Evolutionary conservation across 30 jellyfish, hydroid and myxozoan genomes (phyloP).

Genomic region (Turritopsis dohrnii): DNA sequence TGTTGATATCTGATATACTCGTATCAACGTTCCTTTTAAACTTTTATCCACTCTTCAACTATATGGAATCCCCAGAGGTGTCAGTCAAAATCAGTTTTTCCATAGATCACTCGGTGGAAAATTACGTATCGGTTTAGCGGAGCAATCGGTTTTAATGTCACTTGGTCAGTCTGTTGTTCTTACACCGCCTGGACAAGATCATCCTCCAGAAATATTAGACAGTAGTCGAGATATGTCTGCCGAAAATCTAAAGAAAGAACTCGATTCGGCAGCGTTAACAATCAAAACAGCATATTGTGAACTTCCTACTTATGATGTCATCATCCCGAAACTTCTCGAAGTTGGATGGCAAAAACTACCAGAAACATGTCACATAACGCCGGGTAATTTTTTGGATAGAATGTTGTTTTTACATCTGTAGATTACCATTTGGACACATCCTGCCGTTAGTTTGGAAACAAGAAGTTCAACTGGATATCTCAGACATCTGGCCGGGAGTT

Average conservation of each 20-base stretch:
- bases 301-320: constrained; percentile 73
- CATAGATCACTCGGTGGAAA: constrained; percentile 85
- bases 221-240: constrained; percentile 16
- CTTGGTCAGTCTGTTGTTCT: constrained; percentile 78
- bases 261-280: constrained; percentile 81
- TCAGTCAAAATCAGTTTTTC: not conserved
- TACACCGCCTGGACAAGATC: constrained; percentile 50
- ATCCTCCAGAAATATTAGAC: constrained; percentile 42
- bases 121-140: constrained; percentile 91
- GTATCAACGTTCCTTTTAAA: not conserved
- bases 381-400: constrained; percentile 39
- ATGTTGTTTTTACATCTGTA: not conserved
- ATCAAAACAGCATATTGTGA: constrained; percentile 95
- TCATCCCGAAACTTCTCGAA: constrained; percentile 56
- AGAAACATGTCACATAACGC: constrained; percentile 77
- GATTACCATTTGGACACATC: not conserved
- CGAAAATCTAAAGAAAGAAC: constrained; percentile 45
- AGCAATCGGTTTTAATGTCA: constrained; percentile 76
- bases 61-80: not conserved
- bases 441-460: not conserved
- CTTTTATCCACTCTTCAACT: not conserved
- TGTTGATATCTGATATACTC: not conserved
- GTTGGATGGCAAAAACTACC: constrained; percentile 70
- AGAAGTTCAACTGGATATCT: not conserved
- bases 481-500: no score